Conservation (phyloP, 2,888 invertebrate genomes). For the Eupithecia exiguata region DNA sequence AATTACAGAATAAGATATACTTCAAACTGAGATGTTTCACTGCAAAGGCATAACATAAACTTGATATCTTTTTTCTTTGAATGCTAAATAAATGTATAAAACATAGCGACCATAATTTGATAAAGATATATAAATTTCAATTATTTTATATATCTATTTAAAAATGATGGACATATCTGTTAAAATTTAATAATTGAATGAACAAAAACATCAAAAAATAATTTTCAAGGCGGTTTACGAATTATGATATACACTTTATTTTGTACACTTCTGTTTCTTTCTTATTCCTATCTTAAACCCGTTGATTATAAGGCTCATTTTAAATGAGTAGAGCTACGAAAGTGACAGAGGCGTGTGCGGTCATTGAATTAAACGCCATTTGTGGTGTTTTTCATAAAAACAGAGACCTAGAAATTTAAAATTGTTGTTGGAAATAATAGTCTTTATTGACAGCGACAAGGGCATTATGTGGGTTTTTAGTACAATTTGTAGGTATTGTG, state of each 20-base stretch:
- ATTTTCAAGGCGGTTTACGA: neutral
- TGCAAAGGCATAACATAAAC: neutral
- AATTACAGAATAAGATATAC: conserved; percentile 56
- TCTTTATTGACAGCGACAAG: conserved; percentile 49
- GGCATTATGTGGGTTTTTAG: conserved; percentile 22
- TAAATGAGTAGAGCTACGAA: neutral
- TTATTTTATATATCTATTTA: no score
- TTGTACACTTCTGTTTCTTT: neutral
- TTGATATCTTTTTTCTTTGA: neutral
- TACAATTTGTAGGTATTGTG: neutral
- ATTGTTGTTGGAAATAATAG: conserved; percentile 49
- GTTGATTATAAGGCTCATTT: neutral
- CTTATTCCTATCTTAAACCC: neutral
- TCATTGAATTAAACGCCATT: conserved; percentile 69
- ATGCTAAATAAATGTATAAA: neutral
- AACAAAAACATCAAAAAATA: neutral
- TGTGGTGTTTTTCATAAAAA: conserved; percentile 59
- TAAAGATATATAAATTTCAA: neutral
- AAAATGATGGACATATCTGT: no score
- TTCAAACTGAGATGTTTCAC: conserved; percentile 19
- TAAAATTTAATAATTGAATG: no score
- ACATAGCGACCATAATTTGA: neutral
- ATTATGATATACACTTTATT: neutral
- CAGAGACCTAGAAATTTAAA: conserved; percentile 66
- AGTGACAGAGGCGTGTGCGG: conserved; percentile 35